Evolutionary conservation across 2,113 vertebrate genomes (phyloP).

Genomic region (Neotoma lepida): DNA sequence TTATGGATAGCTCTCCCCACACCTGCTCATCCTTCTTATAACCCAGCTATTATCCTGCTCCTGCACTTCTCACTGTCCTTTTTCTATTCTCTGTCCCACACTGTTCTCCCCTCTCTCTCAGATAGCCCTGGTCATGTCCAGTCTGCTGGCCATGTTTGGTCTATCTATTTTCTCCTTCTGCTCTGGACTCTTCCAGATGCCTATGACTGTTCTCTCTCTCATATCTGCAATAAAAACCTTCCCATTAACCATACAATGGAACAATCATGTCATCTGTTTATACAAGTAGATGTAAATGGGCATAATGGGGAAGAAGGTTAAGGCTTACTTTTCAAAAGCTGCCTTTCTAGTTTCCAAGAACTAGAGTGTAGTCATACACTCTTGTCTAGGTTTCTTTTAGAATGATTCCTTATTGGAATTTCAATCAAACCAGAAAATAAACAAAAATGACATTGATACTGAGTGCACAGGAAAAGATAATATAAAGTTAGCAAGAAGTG

Average conservation of each 20-base stretch:
- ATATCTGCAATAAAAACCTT: not conserved
- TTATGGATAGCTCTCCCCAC: not conserved
- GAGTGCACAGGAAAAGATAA: not conserved
- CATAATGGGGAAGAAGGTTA: not conserved
- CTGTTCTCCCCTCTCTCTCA: accelerated
- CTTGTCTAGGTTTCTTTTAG: not conserved
- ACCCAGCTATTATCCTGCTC: not conserved
- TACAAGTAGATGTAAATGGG: not conserved
- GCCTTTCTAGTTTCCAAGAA: not conserved
- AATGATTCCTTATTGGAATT: not conserved
- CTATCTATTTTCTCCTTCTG: not conserved
- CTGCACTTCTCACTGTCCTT: not conserved
- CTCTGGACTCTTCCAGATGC: not conserved
- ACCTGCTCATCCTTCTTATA: not conserved
- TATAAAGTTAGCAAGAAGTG: not conserved
- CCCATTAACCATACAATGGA: not conserved
- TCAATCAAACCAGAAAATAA: not conserved
- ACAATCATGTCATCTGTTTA: not conserved
- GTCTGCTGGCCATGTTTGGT: not conserved
- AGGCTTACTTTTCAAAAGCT: not conserved
- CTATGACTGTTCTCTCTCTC: not conserved
- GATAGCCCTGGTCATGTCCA: not conserved
- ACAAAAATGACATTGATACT: not conserved
- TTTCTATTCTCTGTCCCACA: not conserved
- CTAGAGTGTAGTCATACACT: accelerated